Evolutionary conservation across 2,888 invertebrate genomes (phyloP), one percentile per base, ranked within the genome.

Genomic region (Zonitis immaculata): DNA sequence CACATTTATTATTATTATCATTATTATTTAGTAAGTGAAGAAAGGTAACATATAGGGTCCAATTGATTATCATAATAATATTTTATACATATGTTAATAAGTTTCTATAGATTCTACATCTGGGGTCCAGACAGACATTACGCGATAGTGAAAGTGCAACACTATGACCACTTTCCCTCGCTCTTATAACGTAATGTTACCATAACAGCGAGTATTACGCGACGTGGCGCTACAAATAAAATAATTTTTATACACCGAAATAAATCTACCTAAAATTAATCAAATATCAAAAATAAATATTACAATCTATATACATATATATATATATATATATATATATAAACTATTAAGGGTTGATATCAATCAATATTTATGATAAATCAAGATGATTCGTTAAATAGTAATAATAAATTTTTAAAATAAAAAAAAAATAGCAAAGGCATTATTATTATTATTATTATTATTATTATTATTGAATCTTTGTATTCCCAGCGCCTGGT

Each of bases 111-210:
- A 58, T 53, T 58, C 56, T 63, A 56, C 56, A 61, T 66, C 63
- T 63, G 59, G 57, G 54, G 62, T 60, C 58, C 62, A 68, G 67
- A 66, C 70, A 66, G 64, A 66, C 66, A 69, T 75, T 76, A 75
- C 74, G 73, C 71, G 75, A 74, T 74, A 73, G 76, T 75, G 76
- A 76, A 76, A 76, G 76, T 76, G 71, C 70, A 71, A 73, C 71
- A 72, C 64, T 73, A 72, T 70, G 68, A 66, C 70, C 70, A 75
- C 75, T 75, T 75, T 76, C 75, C 71, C 74, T 73, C 69, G 72
- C 66, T 72, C 70, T 68, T 66, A 69, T 73, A 72, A 73, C 70
- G 69, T 70, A 72, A 71, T 67, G 66, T 67, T 69, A 71, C 70
- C 70, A 73, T 67, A 73, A 73, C 74, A 73, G 73, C 72, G 67